Conservation (phyloP, 1,140 invertebrate genomes). For the Cyclargus thomasi region DNA sequence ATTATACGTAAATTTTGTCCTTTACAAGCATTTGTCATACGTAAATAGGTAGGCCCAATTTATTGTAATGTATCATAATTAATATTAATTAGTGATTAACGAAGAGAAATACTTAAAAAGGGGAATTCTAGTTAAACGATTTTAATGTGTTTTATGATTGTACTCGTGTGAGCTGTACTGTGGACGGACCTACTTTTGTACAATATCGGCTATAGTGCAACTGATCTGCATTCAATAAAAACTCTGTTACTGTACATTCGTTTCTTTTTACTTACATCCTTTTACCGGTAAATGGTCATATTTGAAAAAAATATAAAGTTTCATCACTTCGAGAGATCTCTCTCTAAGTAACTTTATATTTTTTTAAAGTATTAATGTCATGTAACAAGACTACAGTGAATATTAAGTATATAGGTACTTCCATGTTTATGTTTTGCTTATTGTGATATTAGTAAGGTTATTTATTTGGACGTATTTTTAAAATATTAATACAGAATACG, state of each 20-base stretch:
- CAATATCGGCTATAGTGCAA: conserved; percentile 71
- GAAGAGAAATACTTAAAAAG: conserved; percentile 68
- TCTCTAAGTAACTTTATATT: no score
- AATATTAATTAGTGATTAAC: conserved; percentile 60
- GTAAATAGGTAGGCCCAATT: conserved; percentile 72
- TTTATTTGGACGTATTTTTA: no score
- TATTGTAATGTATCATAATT: conserved; percentile 70
- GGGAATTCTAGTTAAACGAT: conserved; percentile 63
- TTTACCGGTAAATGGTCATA: no score
- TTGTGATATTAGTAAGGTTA: no score
- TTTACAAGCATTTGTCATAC: conserved; percentile 64
- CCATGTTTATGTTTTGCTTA: no score
- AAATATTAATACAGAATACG: no score
- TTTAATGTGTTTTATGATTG: conserved; percentile 70
- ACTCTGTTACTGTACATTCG: conserved; percentile 67
- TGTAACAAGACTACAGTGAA: no score
- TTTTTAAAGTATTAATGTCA: no score
- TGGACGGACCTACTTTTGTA: conserved; percentile 71
- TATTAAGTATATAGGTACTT: no score
- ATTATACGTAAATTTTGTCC: conserved; percentile 63
- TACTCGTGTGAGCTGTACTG: conserved; percentile 62
- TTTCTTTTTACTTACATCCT: conserved; percentile 40
- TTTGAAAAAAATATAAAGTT: no score
- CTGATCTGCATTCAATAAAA: conserved; percentile 69
- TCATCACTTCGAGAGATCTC: no score